Percentiles rank a stretch among this genome's conserved stretches.
phyloP scores from a whole-genome alignment of 2,113 vertebrate species.

The Ochotona princeps region DNA sequence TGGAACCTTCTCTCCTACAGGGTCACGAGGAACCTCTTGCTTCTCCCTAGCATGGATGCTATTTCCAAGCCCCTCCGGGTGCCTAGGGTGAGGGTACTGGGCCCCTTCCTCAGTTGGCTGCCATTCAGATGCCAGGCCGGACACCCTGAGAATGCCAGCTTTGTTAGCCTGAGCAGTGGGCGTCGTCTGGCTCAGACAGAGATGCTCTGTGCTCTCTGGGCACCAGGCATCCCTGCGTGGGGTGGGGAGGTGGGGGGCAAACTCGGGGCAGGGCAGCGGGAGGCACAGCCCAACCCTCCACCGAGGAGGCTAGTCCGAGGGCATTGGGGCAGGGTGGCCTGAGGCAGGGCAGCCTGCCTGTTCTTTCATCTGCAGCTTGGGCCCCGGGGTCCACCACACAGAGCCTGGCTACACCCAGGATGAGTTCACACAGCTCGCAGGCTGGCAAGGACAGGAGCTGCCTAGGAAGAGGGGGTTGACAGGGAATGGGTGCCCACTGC shows the following conservation, averaged over 20 bases:
- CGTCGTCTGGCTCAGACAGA: constrained; percentile 49
- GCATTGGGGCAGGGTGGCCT: too few relatives aligned
- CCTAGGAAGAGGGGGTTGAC: too few relatives aligned
- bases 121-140: neutral
- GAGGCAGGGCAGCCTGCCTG: too few relatives aligned
- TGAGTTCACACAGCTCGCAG: too few relatives aligned
- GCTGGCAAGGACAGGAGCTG: too few relatives aligned
- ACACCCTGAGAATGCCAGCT: constrained; percentile 24
- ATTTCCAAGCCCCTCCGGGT: neutral
- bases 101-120: neutral
- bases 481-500: neutral
- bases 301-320: too few relatives aligned
- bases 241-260: fast-evolving
- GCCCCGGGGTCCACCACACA: too few relatives aligned
- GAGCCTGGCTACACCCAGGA: too few relatives aligned
- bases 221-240: neutral
- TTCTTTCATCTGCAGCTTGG: too few relatives aligned
- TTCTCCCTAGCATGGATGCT: neutral
- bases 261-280: neutral
- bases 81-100: neutral
- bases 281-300: too few relatives aligned
- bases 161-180: constrained; percentile 53
- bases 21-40: neutral
- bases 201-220: constrained; percentile 42
- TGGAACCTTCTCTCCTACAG: neutral